Conservation (phyloP, 64 coral and sea anemone genomes). For the Acropora yongei region DNA sequence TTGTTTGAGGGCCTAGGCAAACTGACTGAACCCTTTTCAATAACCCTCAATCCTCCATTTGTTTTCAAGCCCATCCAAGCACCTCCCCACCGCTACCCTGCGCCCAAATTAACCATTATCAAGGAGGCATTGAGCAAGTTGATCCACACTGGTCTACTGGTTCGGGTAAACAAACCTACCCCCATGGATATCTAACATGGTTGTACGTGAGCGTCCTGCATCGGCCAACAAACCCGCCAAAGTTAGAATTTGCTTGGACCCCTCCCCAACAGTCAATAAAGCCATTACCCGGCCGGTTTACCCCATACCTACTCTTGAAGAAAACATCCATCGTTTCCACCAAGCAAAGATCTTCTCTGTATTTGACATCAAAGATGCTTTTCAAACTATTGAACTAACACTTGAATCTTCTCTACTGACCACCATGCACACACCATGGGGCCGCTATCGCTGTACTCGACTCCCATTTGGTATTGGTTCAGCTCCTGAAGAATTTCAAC, state of each 20-base stretch:
- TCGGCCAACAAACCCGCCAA: slow-evolving; percentile 47
- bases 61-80: slow-evolving; percentile 28
- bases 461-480: neutral
- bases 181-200: slow-evolving; percentile 64
- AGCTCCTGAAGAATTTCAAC: neutral
- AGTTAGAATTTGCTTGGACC: slow-evolving; percentile 27
- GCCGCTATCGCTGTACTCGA: neutral
- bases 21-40: neutral
- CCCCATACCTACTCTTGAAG: neutral
- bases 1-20: neutral
- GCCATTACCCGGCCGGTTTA: neutral
- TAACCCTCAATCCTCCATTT: neutral
- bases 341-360: too few relatives aligned
- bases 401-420: neutral
- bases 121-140: slow-evolving; percentile 26
- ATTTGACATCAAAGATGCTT: too few relatives aligned
- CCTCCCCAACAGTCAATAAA: neutral
- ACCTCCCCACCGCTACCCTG: slow-evolving; percentile 35
- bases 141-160: slow-evolving; percentile 42
- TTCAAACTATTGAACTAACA: neutral
- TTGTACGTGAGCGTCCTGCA: slow-evolving; percentile 45
- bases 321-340: too few relatives aligned
- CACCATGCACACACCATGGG: too few relatives aligned
- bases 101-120: slow-evolving; percentile 30
- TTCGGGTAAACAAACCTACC: slow-evolving; percentile 53